A percentile compares a stretch with the other conserved stretches of the same genome.
phyloP scores from a whole-genome alignment of 2,113 vertebrate species.

The Solea solea region DNA sequence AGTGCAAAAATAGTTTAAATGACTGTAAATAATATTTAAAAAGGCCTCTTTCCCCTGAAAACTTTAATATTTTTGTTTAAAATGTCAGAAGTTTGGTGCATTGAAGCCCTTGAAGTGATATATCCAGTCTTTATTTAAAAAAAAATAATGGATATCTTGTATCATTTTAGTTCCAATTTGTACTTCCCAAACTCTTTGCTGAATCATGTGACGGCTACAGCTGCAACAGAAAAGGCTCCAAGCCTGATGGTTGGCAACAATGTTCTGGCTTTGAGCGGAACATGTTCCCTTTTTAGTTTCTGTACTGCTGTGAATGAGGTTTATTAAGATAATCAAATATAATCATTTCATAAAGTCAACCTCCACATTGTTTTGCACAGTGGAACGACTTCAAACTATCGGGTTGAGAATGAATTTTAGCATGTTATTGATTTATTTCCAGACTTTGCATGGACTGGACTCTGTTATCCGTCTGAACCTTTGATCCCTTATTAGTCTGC shows the following conservation, averaged over 20 bases:
- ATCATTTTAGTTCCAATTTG: background rate
- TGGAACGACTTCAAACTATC: background rate
- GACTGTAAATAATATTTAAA: background rate
- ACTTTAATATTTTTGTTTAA: too few relatives aligned
- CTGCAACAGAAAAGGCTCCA: slow-evolving; percentile 2
- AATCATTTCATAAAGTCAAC: background rate
- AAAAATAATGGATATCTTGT: too few relatives aligned
- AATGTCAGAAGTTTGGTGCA: too few relatives aligned
- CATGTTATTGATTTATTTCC: slow-evolving; percentile 22
- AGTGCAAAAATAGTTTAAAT: background rate
- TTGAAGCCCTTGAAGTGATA: too few relatives aligned
- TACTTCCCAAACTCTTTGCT: background rate
- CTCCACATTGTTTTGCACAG: background rate
- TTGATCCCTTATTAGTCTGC: background rate
- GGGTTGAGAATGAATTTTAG: slow-evolving; percentile 10
- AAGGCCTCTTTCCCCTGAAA: background rate
- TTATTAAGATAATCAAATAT: slow-evolving; percentile 12
- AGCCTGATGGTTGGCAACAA: slow-evolving; percentile 20
- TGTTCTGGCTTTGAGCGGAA: slow-evolving; percentile 18
- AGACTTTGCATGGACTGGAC: background rate
- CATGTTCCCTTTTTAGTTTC: slow-evolving; percentile 1
- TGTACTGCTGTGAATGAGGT: slow-evolving; percentile 4
- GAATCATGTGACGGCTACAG: slow-evolving; percentile 2
- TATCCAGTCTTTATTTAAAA: too few relatives aligned
- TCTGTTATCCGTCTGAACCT: slow-evolving; percentile 19